phyloP scores from a whole-genome alignment of 1,140 invertebrate species.

The Saxidomus purpurata region DNA sequence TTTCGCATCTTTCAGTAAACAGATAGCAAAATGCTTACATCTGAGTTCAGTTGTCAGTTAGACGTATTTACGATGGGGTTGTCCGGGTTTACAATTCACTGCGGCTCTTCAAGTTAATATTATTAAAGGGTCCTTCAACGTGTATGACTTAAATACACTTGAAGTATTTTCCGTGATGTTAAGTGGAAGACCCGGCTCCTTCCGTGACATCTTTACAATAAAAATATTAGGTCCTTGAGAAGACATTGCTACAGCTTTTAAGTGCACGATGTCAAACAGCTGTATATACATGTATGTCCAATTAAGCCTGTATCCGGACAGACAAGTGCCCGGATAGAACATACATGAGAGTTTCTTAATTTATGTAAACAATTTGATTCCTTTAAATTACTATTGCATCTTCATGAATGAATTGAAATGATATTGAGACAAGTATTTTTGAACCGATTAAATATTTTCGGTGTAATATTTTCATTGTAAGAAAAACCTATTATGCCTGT shows the following conservation, averaged over 20 bases:
- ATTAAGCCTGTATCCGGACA: slow-evolving; percentile 7
- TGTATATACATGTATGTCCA: slow-evolving; percentile 6
- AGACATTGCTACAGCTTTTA: neutral
- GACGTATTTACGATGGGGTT: slow-evolving; percentile 2
- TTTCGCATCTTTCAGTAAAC: neutral
- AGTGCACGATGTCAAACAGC: slow-evolving; percentile 2
- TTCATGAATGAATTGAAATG: neutral
- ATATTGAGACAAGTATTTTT: neutral
- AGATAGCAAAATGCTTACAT: neutral
- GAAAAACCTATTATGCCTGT: neutral
- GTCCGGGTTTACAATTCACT: slow-evolving; percentile 39
- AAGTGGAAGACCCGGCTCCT: slow-evolving; percentile 30
- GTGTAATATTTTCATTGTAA: neutral
- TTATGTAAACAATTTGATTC: neutral
- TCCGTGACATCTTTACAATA: slow-evolving; percentile 32
- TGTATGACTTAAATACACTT: slow-evolving; percentile 59
- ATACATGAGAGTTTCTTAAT: neutral
- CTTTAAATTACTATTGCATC: neutral
- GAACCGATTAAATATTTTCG: slow-evolving; percentile 1
- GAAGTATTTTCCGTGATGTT: slow-evolving; percentile 21
- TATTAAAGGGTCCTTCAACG: neutral
- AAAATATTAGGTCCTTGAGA: slow-evolving; percentile 4
- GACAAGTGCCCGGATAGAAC: slow-evolving; percentile 7
- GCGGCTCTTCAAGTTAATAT: neutral
- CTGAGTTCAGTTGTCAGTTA: neutral